phyloP scores from a whole-genome alignment of 2,888 invertebrate species.

The Omphaloscelis lunosa region DNA sequence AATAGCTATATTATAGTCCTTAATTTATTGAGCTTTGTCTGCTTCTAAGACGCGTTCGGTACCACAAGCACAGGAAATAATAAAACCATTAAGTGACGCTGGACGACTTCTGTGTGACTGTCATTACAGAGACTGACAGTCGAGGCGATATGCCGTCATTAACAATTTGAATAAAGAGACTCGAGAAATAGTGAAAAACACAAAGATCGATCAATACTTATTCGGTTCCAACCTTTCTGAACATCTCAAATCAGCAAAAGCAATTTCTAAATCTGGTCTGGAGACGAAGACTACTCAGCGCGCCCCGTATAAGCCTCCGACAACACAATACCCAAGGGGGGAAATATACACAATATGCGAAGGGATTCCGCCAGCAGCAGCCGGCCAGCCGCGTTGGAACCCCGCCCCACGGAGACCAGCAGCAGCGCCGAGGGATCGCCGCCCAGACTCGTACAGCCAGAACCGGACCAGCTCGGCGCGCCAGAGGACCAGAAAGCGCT shows the following conservation, averaged over 20 bases:
- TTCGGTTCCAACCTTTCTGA: neutral
- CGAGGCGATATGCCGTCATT: neutral
- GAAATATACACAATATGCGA: too few species aligned
- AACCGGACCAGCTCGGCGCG: neutral
- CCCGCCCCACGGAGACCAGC: neutral
- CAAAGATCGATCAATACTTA: neutral
- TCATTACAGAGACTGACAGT: neutral
- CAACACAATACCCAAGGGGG: too few species aligned
- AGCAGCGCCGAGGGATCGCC: neutral
- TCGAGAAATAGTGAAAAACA: neutral
- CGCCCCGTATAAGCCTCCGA: too few species aligned
- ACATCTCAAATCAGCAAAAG: conserved; percentile 3
- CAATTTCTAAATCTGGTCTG: neutral
- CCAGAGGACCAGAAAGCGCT: neutral
- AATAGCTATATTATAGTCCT: too few species aligned
- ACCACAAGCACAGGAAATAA: too few species aligned
- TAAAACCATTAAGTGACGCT: neutral
- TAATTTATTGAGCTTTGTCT: too few species aligned
- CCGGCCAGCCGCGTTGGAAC: too few species aligned
- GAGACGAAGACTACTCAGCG: too few species aligned
- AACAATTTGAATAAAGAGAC: neutral
- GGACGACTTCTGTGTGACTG: conserved; percentile 1
- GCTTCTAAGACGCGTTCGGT: too few species aligned
- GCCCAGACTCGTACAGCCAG: neutral
- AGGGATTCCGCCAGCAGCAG: too few species aligned